Percentiles rank a stretch among this genome's conserved stretches.
Conservation (phyloP, 30 jellyfish, hydroid and myxozoan species). For the Aurelia coerulea region DNA sequence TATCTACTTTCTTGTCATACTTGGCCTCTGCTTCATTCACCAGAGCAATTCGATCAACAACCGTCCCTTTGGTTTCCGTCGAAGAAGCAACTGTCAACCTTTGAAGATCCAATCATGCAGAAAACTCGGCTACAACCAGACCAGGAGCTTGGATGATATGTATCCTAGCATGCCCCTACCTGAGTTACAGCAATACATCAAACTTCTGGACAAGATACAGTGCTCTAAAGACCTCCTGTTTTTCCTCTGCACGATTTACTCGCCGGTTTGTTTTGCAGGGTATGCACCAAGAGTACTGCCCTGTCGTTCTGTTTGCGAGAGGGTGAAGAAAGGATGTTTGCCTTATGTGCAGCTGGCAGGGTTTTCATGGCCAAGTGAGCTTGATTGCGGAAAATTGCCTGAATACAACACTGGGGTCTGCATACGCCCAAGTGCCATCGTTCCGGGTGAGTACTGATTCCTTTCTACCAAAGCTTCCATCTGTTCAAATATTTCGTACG, state of each 20-base stretch:
- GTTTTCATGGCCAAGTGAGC: slow-evolving; percentile 91
- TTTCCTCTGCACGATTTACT: slow-evolving; percentile 85
- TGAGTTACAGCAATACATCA: slow-evolving; percentile 69
- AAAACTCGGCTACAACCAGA: slow-evolving; percentile 91
- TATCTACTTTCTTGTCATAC: too few relatives aligned
- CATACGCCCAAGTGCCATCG: slow-evolving; percentile 93
- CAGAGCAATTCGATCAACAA: not conserved
- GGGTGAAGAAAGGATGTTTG: slow-evolving; percentile 78
- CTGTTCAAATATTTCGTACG: too few relatives aligned
- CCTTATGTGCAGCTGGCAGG: slow-evolving; percentile 56
- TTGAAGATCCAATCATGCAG: slow-evolving; percentile 74
- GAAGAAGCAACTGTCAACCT: slow-evolving; percentile 65
- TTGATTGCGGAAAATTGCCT: slow-evolving; percentile 80
- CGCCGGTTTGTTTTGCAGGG: slow-evolving; percentile 89
- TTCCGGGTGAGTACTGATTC: not conserved
- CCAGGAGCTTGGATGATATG: slow-evolving; percentile 60
- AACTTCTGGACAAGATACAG: slow-evolving; percentile 57
- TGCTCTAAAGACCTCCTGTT: slow-evolving; percentile 80
- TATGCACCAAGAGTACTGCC: slow-evolving; percentile 81
- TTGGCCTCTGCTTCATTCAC: too few relatives aligned
- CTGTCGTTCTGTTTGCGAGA: slow-evolving; percentile 89
- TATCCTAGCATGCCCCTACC: slow-evolving; percentile 68
- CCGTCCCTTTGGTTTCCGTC: not conserved
- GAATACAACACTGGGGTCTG: slow-evolving; percentile 93
- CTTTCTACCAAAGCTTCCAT: too few relatives aligned